Evolutionary conservation across 2,888 invertebrate species (phyloP), one percentile per base, ranked within the genome.

Genomic region (Pseudolycoriella hygida): DNA sequence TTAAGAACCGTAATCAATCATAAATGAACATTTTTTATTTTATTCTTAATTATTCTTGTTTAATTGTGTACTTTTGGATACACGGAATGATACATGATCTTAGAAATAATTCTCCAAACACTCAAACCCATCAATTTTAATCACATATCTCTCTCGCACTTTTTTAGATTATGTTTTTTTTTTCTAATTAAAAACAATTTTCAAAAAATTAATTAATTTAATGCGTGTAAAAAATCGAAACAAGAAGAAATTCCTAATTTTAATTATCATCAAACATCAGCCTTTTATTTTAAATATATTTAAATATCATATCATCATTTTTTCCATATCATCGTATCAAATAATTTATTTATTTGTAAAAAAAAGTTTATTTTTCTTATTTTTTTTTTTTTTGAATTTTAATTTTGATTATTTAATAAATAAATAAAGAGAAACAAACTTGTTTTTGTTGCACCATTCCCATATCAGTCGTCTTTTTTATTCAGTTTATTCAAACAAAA

Each of bases 241-340:
- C 25, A 25, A 25, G 25, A 25, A 25, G 25, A 25, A 25, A 25
- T 25, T 25, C 25, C 25, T 25, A 25, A 25, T 25, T 25, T 42
- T 42, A 42, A 42, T 19, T 40, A 18, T 17, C 25, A 42, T 42
- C 42, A 42, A 42, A 42, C 42, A 42, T 42, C 42, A 42, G 20
- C 42, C 42, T 30, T 42, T 25, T 42, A 14, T 42, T 14, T 42
- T 14, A 30, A 42, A 30, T n/a, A n/a, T n/a, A n/a, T n/a, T n/a
- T n/a, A n/a, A n/a, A n/a, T n/a, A n/a, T n/a, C n/a, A 25, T 14
- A 17, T 42, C 8, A 4, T 42, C 5, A 2, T 20, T 12, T 12
- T 20, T 18, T 19, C 10, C 19, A 14, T 40, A 17, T 40, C 17
- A 14, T 18, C 14, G 18, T 19, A 15, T 39, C 15, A 14, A n/a